A percentile compares a stretch with the other conserved stretches of the same genome.
phyloP scores from a whole-genome alignment of 2,113 vertebrate species.

The Syrmaticus mikado region DNA sequence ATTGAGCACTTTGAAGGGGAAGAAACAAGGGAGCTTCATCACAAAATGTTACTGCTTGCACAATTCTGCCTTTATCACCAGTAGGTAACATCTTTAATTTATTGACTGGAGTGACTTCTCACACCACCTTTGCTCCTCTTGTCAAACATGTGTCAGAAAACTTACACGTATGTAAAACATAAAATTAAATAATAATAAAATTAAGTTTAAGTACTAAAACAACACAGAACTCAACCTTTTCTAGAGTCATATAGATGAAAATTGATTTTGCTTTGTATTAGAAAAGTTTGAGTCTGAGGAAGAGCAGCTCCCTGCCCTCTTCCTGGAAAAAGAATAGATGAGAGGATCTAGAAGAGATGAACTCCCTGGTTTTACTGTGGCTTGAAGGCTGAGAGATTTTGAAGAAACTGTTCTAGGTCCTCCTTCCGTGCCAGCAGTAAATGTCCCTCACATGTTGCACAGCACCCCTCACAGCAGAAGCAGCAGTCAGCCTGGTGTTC shows the following conservation, averaged over 20 bases:
- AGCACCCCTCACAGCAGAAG: neutral
- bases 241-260: neutral
- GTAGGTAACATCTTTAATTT: neutral
- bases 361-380: neutral
- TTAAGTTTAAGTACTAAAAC: neutral
- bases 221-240: neutral
- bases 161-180: neutral
- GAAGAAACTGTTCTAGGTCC: neutral
- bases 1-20: neutral
- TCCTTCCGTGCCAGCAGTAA: neutral
- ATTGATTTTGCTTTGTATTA: neutral
- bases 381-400: neutral
- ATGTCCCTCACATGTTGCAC: neutral
- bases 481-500: neutral
- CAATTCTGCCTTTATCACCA: neutral
- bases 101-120: neutral
- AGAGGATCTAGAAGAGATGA: neutral
- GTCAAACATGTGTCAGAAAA: neutral
- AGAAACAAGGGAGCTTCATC: neutral
- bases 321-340: neutral
- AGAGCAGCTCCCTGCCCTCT: neutral
- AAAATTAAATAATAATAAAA: neutral
- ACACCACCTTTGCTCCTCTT: neutral
- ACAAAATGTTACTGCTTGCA: neutral
- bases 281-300: neutral